Base-by-base conservation (phyloP, 92 coral and sea anemone genomes). In the Blastomussa wellsi region DNA sequence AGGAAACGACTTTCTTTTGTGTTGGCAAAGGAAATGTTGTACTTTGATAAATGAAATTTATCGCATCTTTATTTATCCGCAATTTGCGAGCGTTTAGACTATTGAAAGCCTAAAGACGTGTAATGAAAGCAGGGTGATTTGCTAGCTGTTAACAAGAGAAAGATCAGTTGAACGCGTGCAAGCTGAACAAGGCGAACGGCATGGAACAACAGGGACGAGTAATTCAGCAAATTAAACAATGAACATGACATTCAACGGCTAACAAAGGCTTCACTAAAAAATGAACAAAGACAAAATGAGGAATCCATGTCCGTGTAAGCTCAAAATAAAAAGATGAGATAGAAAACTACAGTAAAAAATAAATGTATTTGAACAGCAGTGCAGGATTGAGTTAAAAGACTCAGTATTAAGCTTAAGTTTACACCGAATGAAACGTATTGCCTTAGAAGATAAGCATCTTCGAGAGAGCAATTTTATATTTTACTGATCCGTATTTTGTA, bases 21-120 rank as follows among this genome's bases (percentile, higher is more conserved):
- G 35, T 14, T 52, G 49, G 32, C 38, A 53, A 74, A 83, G 81
- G 87, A 83, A 74, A 74, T 69, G 86, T 83, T 74, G 47, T 72
- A 53, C 66, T 79, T 82, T 82, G 86, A 82, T 71, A 52, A 82
- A 82, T 82, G 86, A 74, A 83, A 74, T 83, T 83, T 83, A 83
- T 83, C 87, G 57, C 80, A 31, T 32, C 72, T 62, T 83, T 53
- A 57, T 60, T 74, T 74, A 42, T 83, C 74, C n/a, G 41, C 64
- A 83, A 83, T 83, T 83, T 74, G 73, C 59, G 41, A 83, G 64
- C 81, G 55, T 83, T 53, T 83, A 64, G 60, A 74, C 80, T 62
- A 20, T 83, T 75, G 47, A 83, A 42, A 83, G 62, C 6, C 41
- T 39, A 31, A 59, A 72, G 17, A 81, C 22, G 52, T 36, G 66